Conservation (phyloP, 2,113 vertebrate genomes). For the Oryzias woworae region DNA sequence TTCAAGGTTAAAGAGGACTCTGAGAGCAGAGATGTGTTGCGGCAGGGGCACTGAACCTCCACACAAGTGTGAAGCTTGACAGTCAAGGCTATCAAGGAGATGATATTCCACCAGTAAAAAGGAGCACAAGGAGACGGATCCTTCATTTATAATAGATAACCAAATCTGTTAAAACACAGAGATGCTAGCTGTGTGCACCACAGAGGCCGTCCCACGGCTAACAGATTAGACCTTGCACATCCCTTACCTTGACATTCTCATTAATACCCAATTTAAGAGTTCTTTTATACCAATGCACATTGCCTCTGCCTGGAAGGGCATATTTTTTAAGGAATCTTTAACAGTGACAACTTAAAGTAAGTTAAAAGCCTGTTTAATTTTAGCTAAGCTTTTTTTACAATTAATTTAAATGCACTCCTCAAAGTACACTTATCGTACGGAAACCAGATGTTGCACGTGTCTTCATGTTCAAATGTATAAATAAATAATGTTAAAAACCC, state of each 20-base stretch:
- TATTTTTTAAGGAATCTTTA: conserved; percentile 13
- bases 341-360: conserved; percentile 7
- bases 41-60: conserved; percentile 43
- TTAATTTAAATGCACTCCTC: too few species aligned
- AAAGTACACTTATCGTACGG: too few species aligned
- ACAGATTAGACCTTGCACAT: conserved; percentile 68
- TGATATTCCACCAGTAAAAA: conserved; percentile 59
- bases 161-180: conserved; percentile 78
- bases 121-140: conserved; percentile 73
- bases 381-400: not conserved
- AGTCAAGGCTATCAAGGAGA: conserved; percentile 67
- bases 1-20: conserved; percentile 71
- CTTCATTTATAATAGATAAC: conserved; percentile 81
- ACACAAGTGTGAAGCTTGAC: conserved; percentile 64
- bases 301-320: conserved; percentile 57
- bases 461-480: too few species aligned
- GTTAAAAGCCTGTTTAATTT: conserved; percentile 25
- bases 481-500: too few species aligned
- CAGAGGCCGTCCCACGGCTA: conserved; percentile 62
- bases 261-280: conserved; percentile 77
- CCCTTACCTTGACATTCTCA: conserved; percentile 53
- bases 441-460: too few species aligned
- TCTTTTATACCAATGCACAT: conserved; percentile 42
- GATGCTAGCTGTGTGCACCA: conserved; percentile 54
- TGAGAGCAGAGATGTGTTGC: conserved; percentile 27